A percentile compares a stretch with the other conserved stretches of the same genome.
phyloP scores from a whole-genome alignment of 1,140 invertebrate species.

The Palaemon carinicauda region DNA sequence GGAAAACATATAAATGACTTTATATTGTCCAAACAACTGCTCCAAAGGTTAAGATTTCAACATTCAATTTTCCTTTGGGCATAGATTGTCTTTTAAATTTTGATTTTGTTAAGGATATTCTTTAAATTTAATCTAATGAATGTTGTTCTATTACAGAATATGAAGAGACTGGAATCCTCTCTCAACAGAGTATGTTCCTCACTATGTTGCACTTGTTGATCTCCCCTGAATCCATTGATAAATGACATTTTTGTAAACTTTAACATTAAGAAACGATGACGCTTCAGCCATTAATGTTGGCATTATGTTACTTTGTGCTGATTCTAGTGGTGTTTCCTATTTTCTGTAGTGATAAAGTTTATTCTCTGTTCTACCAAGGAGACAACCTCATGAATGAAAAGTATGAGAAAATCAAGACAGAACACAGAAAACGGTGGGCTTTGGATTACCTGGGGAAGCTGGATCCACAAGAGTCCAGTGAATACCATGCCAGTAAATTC shows the following conservation, averaged over 20 bases:
- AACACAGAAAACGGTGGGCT: neutral
- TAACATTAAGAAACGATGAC: neutral
- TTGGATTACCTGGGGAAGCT: neutral
- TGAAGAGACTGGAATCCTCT: no score
- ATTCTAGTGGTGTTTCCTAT: slow-evolving; percentile 19
- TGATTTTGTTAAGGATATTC: neutral
- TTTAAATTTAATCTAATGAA: neutral
- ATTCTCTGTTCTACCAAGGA: slow-evolving; percentile 35
- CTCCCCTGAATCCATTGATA: neutral
- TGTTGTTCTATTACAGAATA: neutral
- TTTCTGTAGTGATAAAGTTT: slow-evolving; percentile 28
- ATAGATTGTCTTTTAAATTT: neutral
- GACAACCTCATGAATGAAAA: neutral
- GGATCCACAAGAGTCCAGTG: neutral
- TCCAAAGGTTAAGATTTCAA: neutral
- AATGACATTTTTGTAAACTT: neutral
- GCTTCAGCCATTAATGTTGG: neutral
- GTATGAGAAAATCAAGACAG: slow-evolving; percentile 2
- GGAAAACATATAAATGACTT: no score
- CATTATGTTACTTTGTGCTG: slow-evolving; percentile 28
- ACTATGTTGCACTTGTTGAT: no score
- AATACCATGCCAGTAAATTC: neutral
- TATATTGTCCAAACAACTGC: no score
- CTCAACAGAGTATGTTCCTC: no score
- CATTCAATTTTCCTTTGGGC: neutral